Evolutionary conservation across 2,113 vertebrate species (phyloP), one percentile per base, ranked within the genome.

Genomic region (Hypomesus transpacificus): DNA sequence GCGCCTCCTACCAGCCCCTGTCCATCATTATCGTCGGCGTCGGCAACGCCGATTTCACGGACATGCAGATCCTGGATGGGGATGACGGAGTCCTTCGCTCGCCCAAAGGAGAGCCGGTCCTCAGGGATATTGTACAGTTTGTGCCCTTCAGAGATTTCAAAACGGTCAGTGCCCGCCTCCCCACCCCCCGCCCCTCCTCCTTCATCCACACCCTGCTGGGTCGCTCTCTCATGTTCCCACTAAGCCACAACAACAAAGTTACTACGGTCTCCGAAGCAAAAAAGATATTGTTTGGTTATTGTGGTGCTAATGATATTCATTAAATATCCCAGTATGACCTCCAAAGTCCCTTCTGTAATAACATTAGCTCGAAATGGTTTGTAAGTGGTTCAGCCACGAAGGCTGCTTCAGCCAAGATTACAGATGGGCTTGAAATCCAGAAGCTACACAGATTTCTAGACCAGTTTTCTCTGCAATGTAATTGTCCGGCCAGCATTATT

Each of bases 71-170:
- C 86, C 90, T 98, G 78, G 95, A 97, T 0, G 95, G 97, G 0
- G 96, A 96, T 0, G 94, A 95, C 0, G 95, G 96, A 0, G 76
- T 95, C 66, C 91, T 97, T 59, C 93, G 94, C 26, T 95, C 95
- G 54, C 96, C 95, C 0, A 92, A 90, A 73, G 95, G 96, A 0
- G 95, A 98, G 76, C 95, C 95, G 0, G 95, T 94, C 26, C 92
- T 96, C 21, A 88, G 94, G 0, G 95, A 97, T 90, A 97, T 98
- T 0, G 95, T 98, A 53, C 95, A 97, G 84, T 98, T 97, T 21
- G 95, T 97, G 72, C 96, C 96, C 22, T 98, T 98, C 91, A 91
- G 95, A 51, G 96, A 98, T 75, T 96, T 98, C 87, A 96, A 97
- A 91, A 95, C 94, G 4, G 95, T 98, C 80, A 94, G 96, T 64